phyloP scores from a whole-genome alignment of 1,140 invertebrate genomes.

The Dreissena polymorpha region DNA sequence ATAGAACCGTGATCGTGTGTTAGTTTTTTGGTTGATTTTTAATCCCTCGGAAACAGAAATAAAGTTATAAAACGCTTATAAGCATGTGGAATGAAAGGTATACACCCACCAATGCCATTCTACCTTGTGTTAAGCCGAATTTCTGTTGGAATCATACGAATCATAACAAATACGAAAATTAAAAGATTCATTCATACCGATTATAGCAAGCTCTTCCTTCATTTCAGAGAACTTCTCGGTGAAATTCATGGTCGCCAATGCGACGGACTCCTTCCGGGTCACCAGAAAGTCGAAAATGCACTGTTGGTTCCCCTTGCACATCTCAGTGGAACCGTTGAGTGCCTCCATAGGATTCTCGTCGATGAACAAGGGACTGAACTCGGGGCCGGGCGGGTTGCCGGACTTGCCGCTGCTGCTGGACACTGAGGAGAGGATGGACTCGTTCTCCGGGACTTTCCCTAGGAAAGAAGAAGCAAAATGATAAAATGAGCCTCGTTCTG shows the following conservation, averaged over 20 bases:
- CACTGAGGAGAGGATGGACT: constrained; percentile 56
- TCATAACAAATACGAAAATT: too few species aligned
- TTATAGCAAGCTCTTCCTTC: constrained; percentile 61
- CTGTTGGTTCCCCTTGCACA: constrained; percentile 69
- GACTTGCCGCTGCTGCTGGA: too few species aligned
- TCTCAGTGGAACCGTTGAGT: constrained; percentile 36
- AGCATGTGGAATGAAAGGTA: too few species aligned
- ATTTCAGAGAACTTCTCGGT: constrained; percentile 66
- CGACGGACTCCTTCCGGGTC: constrained; percentile 67
- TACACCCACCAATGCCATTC: too few species aligned
- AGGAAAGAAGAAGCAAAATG: constrained; percentile 2
- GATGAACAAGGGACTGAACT: constrained; percentile 56
- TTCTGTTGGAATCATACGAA: too few species aligned
- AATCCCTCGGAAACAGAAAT: too few species aligned
- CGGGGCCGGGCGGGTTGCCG: neutral
- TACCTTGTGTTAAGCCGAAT: too few species aligned
- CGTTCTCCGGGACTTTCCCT: constrained; percentile 55
- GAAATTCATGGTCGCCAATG: constrained; percentile 65
- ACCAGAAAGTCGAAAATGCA: constrained; percentile 72
- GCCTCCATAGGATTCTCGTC: constrained; percentile 37
- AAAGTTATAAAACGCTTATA: too few species aligned
- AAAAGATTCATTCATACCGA: constrained; percentile 55
- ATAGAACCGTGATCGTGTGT: too few species aligned
- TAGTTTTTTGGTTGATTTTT: too few species aligned
- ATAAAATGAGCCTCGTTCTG: too few species aligned